Conservation (phyloP, 2,113 vertebrate genomes). For the Sinosuthora webbiana region DNA sequence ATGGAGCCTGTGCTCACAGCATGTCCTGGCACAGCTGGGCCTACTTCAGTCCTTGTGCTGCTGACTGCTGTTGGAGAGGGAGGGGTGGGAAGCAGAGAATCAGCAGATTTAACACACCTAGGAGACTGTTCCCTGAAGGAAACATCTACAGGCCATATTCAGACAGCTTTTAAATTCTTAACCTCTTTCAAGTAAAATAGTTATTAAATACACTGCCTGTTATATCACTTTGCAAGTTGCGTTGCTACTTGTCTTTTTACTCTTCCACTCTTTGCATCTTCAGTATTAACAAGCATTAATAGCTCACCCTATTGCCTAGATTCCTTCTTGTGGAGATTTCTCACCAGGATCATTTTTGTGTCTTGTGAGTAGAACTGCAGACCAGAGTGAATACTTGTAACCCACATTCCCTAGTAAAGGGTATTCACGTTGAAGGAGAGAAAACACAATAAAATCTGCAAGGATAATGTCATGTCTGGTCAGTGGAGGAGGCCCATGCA, state of each 20-base stretch:
- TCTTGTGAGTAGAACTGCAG: background rate
- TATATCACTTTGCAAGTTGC: background rate
- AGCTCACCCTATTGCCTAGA: background rate
- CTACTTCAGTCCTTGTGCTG: rapidly evolving
- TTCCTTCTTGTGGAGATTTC: background rate
- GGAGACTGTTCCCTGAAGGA: background rate
- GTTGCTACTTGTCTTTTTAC: background rate
- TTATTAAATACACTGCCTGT: background rate
- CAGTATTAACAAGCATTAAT: background rate
- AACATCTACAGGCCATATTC: background rate
- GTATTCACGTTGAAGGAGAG: background rate
- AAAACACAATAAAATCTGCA: background rate
- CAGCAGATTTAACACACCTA: background rate
- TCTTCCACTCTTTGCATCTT: background rate
- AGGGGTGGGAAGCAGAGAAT: background rate
- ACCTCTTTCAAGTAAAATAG: background rate
- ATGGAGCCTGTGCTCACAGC: background rate
- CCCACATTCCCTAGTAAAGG: background rate
- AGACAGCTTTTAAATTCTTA: background rate
- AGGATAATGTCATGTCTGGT: background rate
- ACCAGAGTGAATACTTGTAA: background rate
- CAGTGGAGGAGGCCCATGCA: rapidly evolving
- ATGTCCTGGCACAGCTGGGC: background rate
- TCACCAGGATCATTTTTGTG: background rate
- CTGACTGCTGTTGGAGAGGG: background rate